Conservation (phyloP, 2,888 invertebrate species). For the Tiphia femorata region DNA sequence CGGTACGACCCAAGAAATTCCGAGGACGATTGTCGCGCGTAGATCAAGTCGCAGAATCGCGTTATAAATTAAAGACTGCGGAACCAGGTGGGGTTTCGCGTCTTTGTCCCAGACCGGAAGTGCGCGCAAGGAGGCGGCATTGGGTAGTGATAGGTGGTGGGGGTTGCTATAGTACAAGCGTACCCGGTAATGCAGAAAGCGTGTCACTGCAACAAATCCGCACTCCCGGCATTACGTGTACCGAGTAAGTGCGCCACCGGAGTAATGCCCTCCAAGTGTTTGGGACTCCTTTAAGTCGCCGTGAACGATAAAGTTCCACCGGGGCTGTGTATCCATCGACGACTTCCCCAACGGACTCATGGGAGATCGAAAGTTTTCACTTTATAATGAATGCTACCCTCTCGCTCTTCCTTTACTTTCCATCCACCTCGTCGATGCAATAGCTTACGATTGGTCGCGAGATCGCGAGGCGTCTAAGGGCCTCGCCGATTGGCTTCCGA, state of each 20-base stretch:
- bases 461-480: no score
- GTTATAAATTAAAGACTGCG: background rate
- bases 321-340: slow-evolving; percentile 5
- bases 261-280: slow-evolving; percentile 33
- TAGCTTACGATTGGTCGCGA: no score
- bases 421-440: no score
- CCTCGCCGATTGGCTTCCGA: no score
- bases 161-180: slow-evolving; percentile 3
- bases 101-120: slow-evolving; percentile 13
- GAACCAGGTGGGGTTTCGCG: background rate
- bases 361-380: slow-evolving; percentile 2
- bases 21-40: no score
- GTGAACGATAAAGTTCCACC: slow-evolving; percentile 30
- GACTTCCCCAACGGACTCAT: background rate
- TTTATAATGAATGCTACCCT: slow-evolving; percentile 4
- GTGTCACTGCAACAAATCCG: slow-evolving; percentile 52
- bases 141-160: slow-evolving; percentile 1
- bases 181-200: slow-evolving; percentile 54
- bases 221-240: slow-evolving; percentile 39
- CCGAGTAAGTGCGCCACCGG: slow-evolving; percentile 29
- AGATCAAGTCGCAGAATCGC: no score
- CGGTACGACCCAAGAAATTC: no score
- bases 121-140: slow-evolving; percentile 11
- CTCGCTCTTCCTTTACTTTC: no score
- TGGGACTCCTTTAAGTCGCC: slow-evolving; percentile 33